These are phyloP conservation scores for Scaptomyza flava DNA, from an alignment of 2,888 invertebrate genomes.

Conservation along the genomic window DNA sequence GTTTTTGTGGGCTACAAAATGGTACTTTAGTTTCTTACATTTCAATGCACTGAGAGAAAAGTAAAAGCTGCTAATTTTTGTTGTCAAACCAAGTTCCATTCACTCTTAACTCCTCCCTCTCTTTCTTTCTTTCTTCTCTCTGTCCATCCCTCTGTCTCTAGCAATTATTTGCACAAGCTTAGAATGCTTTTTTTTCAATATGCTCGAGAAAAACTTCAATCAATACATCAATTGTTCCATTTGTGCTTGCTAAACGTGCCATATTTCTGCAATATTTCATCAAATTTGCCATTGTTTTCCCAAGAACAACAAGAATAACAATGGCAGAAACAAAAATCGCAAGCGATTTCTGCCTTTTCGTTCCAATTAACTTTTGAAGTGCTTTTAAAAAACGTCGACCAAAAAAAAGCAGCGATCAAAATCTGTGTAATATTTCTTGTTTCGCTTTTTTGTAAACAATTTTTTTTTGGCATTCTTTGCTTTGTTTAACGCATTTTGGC, in stretches of 20 bases:
- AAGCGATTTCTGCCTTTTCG: constrained; percentile 5
- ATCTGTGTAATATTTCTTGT: constrained; percentile 61
- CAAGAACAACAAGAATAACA: constrained; percentile 11
- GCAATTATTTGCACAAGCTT: background rate
- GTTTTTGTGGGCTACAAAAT: constrained; percentile 3
- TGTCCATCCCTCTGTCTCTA: background rate
- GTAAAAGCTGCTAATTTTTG: background rate
- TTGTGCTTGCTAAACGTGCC: constrained; percentile 23
- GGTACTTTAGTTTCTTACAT: constrained; percentile 16
- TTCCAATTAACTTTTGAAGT: constrained; percentile 51
- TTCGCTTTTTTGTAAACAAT: background rate
- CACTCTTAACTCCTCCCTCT: background rate
- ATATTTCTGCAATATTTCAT: constrained; percentile 50
- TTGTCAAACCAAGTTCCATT: background rate
- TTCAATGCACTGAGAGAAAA: constrained; percentile 12
- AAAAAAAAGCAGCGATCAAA: constrained; percentile 57
- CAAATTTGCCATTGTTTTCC: constrained; percentile 14
- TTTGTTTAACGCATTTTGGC: constrained; percentile 32
- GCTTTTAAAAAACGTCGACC: constrained; percentile 37
- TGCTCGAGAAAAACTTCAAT: background rate
- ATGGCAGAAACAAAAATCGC: background rate
- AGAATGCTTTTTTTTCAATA: background rate
- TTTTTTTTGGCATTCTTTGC: constrained; percentile 32
- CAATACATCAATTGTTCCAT: constrained; percentile 16
- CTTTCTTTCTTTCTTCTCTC: background rate